Percentiles rank a stretch among this genome's conserved stretches.
These are phyloP conservation scores for Paralichthys olivaceus DNA, from an alignment of 2,113 vertebrate genomes.

Conservation along the genomic window DNA sequence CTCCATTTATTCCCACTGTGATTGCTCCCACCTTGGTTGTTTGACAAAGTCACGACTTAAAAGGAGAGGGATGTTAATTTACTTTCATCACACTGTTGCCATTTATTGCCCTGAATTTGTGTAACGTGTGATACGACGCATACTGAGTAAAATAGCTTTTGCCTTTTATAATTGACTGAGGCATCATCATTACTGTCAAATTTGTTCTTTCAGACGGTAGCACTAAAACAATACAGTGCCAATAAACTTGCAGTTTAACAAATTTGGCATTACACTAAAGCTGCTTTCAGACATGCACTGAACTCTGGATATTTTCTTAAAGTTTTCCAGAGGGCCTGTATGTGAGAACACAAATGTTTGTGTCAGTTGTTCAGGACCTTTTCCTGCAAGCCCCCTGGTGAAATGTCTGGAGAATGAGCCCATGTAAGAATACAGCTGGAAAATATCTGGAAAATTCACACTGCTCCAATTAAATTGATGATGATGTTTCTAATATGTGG, in stretches of 20 bases:
- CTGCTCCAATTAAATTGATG: too few relatives aligned
- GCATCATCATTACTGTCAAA: background rate
- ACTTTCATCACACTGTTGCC: background rate
- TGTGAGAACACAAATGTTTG: too few relatives aligned
- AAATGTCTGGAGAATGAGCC: too few relatives aligned
- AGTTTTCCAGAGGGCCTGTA: too few relatives aligned
- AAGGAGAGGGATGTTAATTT: slow-evolving; percentile 18
- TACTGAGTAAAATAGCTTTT: background rate
- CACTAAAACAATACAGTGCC: background rate
- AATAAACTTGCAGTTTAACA: background rate
- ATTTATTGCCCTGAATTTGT: background rate
- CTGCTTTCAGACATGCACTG: too few relatives aligned
- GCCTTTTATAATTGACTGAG: background rate
- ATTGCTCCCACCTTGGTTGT: slow-evolving; percentile 33
- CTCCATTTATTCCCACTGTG: slow-evolving; percentile 5
- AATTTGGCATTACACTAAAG: too few relatives aligned
- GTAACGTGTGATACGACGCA: background rate
- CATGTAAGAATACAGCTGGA: too few relatives aligned
- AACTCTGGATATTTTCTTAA: too few relatives aligned
- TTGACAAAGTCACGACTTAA: slow-evolving; percentile 21
- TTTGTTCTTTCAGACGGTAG: background rate
- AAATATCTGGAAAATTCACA: too few relatives aligned
- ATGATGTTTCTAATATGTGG: too few relatives aligned
- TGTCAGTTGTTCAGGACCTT: too few relatives aligned
- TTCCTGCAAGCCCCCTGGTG: too few relatives aligned